Evolutionary conservation across 2,888 invertebrate genomes (phyloP).

Genomic region (Andricus quercusramuli): DNA sequence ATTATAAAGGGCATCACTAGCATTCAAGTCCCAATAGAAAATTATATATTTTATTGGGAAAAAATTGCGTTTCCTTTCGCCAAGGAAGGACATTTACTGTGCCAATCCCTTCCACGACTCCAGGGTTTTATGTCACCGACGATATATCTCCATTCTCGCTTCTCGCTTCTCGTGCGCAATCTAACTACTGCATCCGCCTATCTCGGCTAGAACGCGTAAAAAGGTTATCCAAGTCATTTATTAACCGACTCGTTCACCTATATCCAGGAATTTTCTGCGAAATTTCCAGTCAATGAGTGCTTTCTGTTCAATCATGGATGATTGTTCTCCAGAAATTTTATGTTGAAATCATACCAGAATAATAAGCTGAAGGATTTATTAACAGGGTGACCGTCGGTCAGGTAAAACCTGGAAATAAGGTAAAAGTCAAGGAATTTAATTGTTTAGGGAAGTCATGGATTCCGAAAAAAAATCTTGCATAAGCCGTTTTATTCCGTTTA

Average conservation of each 20-base stretch:
- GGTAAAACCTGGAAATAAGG: too few relatives aligned
- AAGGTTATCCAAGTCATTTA: conserved; percentile 15
- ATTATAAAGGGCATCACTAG: not conserved
- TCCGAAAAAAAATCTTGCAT: too few relatives aligned
- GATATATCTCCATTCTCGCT: conserved; percentile 25
- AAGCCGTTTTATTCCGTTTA: too few relatives aligned
- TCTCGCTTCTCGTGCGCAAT: conserved; percentile 16
- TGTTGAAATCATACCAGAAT: too few relatives aligned
- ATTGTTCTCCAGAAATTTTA: not conserved
- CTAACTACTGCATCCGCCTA: conserved; percentile 25
- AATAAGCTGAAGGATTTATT: too few relatives aligned
- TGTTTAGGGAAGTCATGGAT: too few relatives aligned
- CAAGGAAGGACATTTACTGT: conserved; percentile 27
- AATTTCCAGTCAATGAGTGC: not conserved
- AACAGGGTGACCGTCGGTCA: too few relatives aligned
- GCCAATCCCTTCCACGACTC: conserved; percentile 13
- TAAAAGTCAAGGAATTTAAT: too few relatives aligned
- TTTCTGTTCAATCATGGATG: not conserved
- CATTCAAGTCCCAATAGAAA: not conserved
- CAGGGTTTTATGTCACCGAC: conserved; percentile 19
- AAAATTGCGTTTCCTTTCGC: conserved; percentile 26
- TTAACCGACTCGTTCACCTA: conserved; percentile 20
- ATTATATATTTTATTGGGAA: conserved; percentile 9
- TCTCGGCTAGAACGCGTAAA: conserved; percentile 1
- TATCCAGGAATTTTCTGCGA: conserved; percentile 7